Base-by-base conservation (phyloP, 2,113 vertebrate species). In the Cryptotis parvus region DNA sequence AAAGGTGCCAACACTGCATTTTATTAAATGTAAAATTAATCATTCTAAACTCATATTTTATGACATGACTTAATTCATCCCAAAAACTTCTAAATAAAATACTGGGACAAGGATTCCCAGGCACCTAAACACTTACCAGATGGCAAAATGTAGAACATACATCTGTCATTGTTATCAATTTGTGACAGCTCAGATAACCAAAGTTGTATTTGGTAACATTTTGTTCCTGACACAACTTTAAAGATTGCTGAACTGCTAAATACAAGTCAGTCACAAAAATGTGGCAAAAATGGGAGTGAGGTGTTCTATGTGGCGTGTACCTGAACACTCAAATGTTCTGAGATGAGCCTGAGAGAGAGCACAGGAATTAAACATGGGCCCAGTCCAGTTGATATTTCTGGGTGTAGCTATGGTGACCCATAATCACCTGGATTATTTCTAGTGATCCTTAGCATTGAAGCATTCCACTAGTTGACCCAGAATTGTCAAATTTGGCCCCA, bases 121-220 rank as follows among this genome's bases (percentile, higher is more conserved):
- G 41, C 72, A 92, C n/a, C n/a, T n/a, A n/a, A n/a, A n/a, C n/a
- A n/a, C n/a, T n/a, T n/a, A n/a, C n/a, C n/a, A 89, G 63, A 95
- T 96, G 69, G 66, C 81, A 87, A 96, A 43, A 72, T 79, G 91
- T 84, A 96, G 93, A 96, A 97, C 96, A 29, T 90, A n/a, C 61
- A 95, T 97, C 95, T 94, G 84, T 98, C 97, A 97, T 37, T 92
- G 10, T 15, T 97, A 83, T 90, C 96, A 87, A 4, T 91, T 96
- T 91, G 92, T 98, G 97, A 96, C 94, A 97, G 93, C 92, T 97
- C 91, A 96, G 96, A 89, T 97, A 68, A 91, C 94, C 93, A 95
- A 94, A 97, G 91, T 6, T n/a, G 85, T 95, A 96, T 95, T 97
- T 96, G 96, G 95, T 95, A 96, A 97, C 97, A 94, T 98, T 98